phyloP scores from a whole-genome alignment of 2,113 vertebrate species.

The human region GRCh38 chr1:190276001-190276500 shows the following conservation, averaged over 20 bases:
- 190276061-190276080: background rate
- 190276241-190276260: background rate
- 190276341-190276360: background rate
- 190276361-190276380: background rate
- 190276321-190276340: background rate
- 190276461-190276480: background rate
- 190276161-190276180: background rate
- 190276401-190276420: background rate
- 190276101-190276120: background rate
- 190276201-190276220: background rate
- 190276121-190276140: background rate
- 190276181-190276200: background rate
- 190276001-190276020: background rate
- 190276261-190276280: conserved; percentile 14
- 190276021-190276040: background rate
- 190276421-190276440: conserved; percentile 36
- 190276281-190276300: background rate
- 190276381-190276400: conserved; percentile 1
- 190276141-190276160: background rate
- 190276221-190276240: background rate
- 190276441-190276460: background rate
- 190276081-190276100: background rate
- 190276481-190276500: background rate
- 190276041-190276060: background rate
- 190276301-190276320: conserved; percentile 39